phyloP scores from a whole-genome alignment of 2,797 vertebrate genomes.

The Coregonus ussuriensis region DNA sequence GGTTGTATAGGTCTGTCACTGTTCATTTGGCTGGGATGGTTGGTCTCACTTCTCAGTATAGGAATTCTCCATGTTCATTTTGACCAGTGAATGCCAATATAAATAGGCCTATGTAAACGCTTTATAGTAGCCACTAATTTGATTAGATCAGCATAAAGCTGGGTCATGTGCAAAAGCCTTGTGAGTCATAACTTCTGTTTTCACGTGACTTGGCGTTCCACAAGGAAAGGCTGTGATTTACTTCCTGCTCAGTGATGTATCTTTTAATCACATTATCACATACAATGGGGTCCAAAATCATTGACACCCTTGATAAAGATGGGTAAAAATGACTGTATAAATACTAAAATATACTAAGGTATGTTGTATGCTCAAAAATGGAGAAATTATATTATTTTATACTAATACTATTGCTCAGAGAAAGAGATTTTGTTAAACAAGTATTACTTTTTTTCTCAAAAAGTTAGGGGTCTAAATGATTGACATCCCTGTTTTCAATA shows the following conservation, averaged over 20 bases:
- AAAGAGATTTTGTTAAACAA: too few relatives aligned
- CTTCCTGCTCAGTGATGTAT: background rate
- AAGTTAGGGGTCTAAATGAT: too few relatives aligned
- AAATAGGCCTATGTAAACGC: background rate
- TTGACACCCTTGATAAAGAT: too few relatives aligned
- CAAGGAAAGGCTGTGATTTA: slow-evolving; percentile 11
- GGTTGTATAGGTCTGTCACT: too few relatives aligned
- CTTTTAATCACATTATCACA: too few relatives aligned
- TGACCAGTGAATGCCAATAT: background rate
- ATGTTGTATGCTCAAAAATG: too few relatives aligned
- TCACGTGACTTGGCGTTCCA: background rate
- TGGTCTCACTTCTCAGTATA: background rate
- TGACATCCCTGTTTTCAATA: too few relatives aligned
- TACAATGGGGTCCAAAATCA: background rate
- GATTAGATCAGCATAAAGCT: background rate
- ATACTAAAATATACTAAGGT: background rate
- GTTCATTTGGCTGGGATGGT: background rate
- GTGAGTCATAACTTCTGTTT: background rate
- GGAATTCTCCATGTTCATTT: background rate
- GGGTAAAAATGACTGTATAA: background rate
- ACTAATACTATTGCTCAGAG: too few relatives aligned
- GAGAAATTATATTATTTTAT: too few relatives aligned
- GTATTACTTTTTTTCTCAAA: too few relatives aligned
- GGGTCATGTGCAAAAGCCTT: background rate
- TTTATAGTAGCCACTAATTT: background rate